These are phyloP conservation scores for Phenacoccus solenopsis DNA, from an alignment of 1,140 invertebrate genomes.

Conservation along the genomic window DNA sequence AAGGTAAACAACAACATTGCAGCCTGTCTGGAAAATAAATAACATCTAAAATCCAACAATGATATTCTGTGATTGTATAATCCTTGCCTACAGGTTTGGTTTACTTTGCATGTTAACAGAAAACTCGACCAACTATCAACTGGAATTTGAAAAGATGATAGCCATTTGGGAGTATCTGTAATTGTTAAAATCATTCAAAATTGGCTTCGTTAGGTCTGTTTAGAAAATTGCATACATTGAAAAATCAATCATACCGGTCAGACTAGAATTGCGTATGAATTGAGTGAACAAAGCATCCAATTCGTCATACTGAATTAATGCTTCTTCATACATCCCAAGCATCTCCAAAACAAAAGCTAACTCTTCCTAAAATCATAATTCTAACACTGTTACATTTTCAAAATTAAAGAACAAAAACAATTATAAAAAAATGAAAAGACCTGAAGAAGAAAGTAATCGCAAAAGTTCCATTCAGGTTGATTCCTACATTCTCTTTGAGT, in stretches of 20 bases:
- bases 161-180: conserved; percentile 63
- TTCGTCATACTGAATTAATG: conserved; percentile 93
- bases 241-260: conserved; percentile 45
- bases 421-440: conserved; percentile 35
- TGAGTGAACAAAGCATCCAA: conserved; percentile 93
- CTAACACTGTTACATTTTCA: background rate
- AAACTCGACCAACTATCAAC: conserved; percentile 73
- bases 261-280: conserved; percentile 82
- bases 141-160: conserved; percentile 57
- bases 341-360: conserved; percentile 89
- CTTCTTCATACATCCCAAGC: conserved; percentile 84
- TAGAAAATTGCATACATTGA: background rate
- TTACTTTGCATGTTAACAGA: conserved; percentile 50
- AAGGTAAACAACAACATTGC: conserved; percentile 63
- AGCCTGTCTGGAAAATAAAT: conserved; percentile 87
- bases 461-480: conserved; percentile 85
- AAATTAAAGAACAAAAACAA: background rate
- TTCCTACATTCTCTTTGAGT: conserved; percentile 79
- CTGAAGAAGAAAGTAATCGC: conserved; percentile 84
- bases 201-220: too few relatives aligned
- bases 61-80: conserved; percentile 56
- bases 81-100: conserved; percentile 51
- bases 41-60: conserved; percentile 82
- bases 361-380: conserved; percentile 62
- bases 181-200: conserved; percentile 21